Conservation (phyloP, 2,888 invertebrate genomes). For the Trilocha varians region DNA sequence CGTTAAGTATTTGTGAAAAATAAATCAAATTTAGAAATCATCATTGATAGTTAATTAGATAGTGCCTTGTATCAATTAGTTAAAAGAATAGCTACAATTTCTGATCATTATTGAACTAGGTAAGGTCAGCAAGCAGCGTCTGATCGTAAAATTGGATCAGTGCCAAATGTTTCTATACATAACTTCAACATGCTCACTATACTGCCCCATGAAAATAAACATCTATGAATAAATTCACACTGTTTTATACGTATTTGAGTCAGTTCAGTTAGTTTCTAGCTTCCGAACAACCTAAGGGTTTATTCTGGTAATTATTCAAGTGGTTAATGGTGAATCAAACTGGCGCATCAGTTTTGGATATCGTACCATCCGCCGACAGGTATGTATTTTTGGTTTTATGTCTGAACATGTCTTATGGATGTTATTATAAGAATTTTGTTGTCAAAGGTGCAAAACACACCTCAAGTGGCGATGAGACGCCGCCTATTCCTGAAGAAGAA, state of each 20-base stretch:
- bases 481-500: constrained; percentile 62
- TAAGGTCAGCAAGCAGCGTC: constrained; percentile 1
- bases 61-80: no score
- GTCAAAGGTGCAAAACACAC: constrained; percentile 56
- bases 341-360: constrained; percentile 92
- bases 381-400: constrained; percentile 20
- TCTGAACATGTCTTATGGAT: constrained; percentile 10
- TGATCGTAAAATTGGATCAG: constrained; percentile 29
- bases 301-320: constrained; percentile 6
- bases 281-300: constrained; percentile 4
- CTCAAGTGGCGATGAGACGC: constrained; percentile 70
- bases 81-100: neutral
- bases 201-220: constrained; percentile 54
- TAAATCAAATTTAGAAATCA: no score
- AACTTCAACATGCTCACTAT: constrained; percentile 25
- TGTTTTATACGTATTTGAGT: constrained; percentile 34
- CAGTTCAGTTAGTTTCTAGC: constrained; percentile 17
- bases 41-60: no score
- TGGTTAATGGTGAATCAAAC: constrained; percentile 50
- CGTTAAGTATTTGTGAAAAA: no score
- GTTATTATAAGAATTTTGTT: constrained; percentile 4
- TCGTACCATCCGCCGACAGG: constrained; percentile 87
- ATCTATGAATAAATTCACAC: constrained; percentile 62
- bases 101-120: neutral
- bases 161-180: constrained; percentile 43